Percentiles rank a stretch among this genome's conserved stretches.
Conservation (phyloP, 23 tunicate genomes). For the Trididemnum miniatum region DNA sequence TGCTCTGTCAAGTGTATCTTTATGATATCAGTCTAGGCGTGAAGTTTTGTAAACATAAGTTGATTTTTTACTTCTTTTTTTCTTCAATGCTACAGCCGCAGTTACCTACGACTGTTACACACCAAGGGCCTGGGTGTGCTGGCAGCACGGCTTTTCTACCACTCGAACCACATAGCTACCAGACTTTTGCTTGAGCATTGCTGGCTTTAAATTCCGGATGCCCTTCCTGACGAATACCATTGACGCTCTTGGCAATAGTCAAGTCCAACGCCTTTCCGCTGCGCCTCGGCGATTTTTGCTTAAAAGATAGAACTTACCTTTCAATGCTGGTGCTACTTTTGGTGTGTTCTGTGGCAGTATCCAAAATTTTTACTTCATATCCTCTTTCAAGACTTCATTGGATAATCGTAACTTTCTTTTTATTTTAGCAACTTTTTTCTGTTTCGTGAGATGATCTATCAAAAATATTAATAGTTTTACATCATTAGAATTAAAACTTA, state of each 20-base stretch:
- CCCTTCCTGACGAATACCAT: neutral
- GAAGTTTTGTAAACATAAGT: neutral
- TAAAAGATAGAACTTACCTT: neutral
- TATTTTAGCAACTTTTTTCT: neutral
- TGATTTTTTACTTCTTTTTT: neutral
- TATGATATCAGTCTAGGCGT: neutral
- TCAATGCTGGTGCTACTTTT: neutral
- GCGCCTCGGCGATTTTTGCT: neutral
- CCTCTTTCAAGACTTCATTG: neutral
- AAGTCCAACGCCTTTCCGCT: neutral
- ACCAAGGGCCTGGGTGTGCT: neutral
- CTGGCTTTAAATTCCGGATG: neutral
- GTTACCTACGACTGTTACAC: neutral
- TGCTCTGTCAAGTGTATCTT: neutral
- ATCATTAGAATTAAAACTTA: neutral
- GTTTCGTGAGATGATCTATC: neutral
- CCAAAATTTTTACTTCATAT: neutral
- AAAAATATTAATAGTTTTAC: neutral
- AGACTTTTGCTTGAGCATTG: neutral
- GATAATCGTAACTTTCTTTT: neutral
- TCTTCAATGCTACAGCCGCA: no score
- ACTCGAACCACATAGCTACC: neutral
- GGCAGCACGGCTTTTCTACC: neutral
- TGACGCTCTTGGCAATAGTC: neutral
- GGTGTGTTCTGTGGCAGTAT: slow-evolving; percentile 1